Conservation (phyloP, 92 coral and sea anemone species). For the Siderastrea radians region DNA sequence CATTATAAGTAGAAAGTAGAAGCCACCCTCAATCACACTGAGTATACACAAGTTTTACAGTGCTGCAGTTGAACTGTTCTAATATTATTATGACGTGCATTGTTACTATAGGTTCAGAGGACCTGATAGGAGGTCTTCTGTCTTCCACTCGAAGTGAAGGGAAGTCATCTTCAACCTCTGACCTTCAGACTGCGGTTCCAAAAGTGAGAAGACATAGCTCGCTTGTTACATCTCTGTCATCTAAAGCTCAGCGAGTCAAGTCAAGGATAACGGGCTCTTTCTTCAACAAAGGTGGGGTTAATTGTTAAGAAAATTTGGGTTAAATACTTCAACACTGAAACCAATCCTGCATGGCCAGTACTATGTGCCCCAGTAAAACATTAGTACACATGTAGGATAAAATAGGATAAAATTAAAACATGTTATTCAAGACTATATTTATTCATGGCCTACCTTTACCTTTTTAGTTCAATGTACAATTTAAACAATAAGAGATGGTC, state of each 20-base stretch:
- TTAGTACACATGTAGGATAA: too few species aligned
- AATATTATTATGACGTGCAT: background rate
- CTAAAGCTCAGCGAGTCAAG: constrained; percentile 86
- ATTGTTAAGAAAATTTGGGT: background rate
- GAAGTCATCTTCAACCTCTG: constrained; percentile 64
- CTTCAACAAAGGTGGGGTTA: constrained; percentile 79
- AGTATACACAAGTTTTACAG: too few species aligned
- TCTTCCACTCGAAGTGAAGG: constrained; percentile 53
- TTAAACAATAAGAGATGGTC: too few species aligned
- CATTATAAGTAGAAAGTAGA: too few species aligned
- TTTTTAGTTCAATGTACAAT: too few species aligned
- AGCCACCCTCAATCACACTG: too few species aligned
- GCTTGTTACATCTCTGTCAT: constrained; percentile 73
- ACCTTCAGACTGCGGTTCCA: constrained; percentile 56
- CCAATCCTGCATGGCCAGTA: background rate
- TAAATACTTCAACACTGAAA: too few species aligned
- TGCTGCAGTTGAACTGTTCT: background rate
- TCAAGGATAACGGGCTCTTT: constrained; percentile 82
- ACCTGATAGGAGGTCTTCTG: constrained; percentile 11
- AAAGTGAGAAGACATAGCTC: constrained; percentile 87
- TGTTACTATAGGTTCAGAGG: constrained; percentile 1
- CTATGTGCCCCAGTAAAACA: background rate
- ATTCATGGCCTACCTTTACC: too few species aligned
- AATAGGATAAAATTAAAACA: too few species aligned
- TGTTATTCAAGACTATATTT: too few species aligned